Base-by-base conservation (phyloP, 2,888 invertebrate species). In the Arrhopalites spinosus region DNA sequence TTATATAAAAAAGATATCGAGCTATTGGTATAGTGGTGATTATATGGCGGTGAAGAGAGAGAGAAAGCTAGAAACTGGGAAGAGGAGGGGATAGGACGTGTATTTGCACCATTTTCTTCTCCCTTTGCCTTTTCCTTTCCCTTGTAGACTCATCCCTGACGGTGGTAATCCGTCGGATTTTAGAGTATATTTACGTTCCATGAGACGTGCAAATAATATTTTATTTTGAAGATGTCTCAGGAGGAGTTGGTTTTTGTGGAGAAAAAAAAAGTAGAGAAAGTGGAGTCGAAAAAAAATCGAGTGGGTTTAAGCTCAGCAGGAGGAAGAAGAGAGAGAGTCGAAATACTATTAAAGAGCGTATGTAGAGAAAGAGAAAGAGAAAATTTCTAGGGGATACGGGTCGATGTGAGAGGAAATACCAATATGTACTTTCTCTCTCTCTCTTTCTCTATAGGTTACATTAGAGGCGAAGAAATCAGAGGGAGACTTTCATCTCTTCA, bases 151-250 rank as follows among this genome's bases (percentile, higher is more conserved):
- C 20, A 29, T 63, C 17, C 27, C 61, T 36, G 64, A 63, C 69
- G 68, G 74, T 70, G 68, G 74, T 70, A 73, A 75, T 69, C 69
- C 69, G 47, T 50, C 27, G 69, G 53, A 47, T 69, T 69, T 29
- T 50, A 50, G 53, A 69, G 53, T 69, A 69, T 69, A 69, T 69
- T 69, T 69, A 69, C 69, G 69, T 69, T 69, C 45, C 69, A 69
- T 69, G 69, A 69, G 69, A 69, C 69, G 69, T 69, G 71, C 73
- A 73, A 66, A 66, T 72, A 76, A 76, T 77, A 66, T 77, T 61
- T 66, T 73, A 77, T 75, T 77, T 77, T 77, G 77, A 77, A 77
- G 77, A 77, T 77, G 77, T 77, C 77, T 77, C 77, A 72, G 77
- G 74, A 75, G 74, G 74, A 77, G 77, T 77, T 77, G 59, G 77